Base-by-base conservation (phyloP, 2,888 invertebrate species). In the Lepidochrysops patricia region DNA sequence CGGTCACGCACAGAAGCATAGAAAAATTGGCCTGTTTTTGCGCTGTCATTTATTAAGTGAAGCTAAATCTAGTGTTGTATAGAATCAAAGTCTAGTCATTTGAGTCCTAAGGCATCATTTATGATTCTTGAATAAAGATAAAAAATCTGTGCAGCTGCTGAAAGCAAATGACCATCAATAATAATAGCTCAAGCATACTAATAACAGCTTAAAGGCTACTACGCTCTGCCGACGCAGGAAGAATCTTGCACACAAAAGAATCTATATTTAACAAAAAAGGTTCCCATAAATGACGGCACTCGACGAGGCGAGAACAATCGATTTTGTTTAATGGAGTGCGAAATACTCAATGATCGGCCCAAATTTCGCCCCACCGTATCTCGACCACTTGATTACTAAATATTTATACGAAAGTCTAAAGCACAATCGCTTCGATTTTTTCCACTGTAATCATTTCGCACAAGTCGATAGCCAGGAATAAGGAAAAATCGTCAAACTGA, bases 321-420 rank as follows among this genome's bases (percentile, higher is more conserved):
- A 80, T 81, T 77, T 69, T 74, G 81, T 79, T 79, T 68, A 84
- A 84, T 85, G 83, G 78, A 76, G 73, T 77, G 82, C 71, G 74
- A 82, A 82, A 82, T 82, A 71, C 75, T 74, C 68, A 71, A 74
- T 80, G 81, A 81, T 82, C 82, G 74, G 54, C 32, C 71, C 67
- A 69, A 70, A 71, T 70, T 75, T 67, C 67, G 49, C 60, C 60
- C 52, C 60, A 37, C 60, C 60, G 61, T 48, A 29, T 61, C 57
- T 58, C 54, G 43, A 32, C 7, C 32, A 54, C 32, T 54, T 54
- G 54, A 32, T 54, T 54, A 54, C 54, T 32, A 54, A 54, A 54
- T 54, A 54, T 54, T 32, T 54, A 5, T 29, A 9, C 7, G 19
- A 54, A 32, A 12, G 2, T 29, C 32, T 49, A 29, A 23, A 29